Base-by-base conservation (phyloP, 2,888 invertebrate genomes). In the Synergus japonicus region DNA sequence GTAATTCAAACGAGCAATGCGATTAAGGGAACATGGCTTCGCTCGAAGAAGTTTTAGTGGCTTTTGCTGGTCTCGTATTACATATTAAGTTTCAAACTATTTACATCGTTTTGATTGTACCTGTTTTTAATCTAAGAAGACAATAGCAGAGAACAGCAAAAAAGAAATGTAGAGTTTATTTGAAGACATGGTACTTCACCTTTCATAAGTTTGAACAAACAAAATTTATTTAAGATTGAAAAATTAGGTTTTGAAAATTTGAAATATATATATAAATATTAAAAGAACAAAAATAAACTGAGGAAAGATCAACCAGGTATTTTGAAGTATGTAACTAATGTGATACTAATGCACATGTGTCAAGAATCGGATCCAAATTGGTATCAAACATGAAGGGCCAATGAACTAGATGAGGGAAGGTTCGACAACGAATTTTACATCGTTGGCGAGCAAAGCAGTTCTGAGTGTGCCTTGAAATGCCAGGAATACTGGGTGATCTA, bases 11-110 rank as follows among this genome's bases (percentile, higher is more conserved):
- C 81, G 82, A 84, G 78, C 84, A 86, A 88, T 86, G 86, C 84
- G 88, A 89, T 88, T 87, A 88, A 87, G 83, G 63, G 80, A 85
- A 80, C 86, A 81, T 46, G 84, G 85, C 85, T 86, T 86, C 81
- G 76, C 4, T 18, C 44, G 12, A 66, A 66, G 18, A 22, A 22
- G 22, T 22, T 22, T 43, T 44, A n/a, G 43, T 43, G 44, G 66
- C 43, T 66, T 66, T 66, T 66, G 9, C n/a, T 12, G 43, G 18
- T 43, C 18, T 5, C 43, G 44, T 66, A 66, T 66, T 44, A 66
- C 22, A 22, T 22, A 22, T 1, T 22, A 22, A 44, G 66, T 66
- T 66, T 66, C 66, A n/a, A 66, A 18, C n/a, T n/a, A 8, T 54
- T 54, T 54, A 54, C 54, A n/a, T n/a, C n/a, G n/a, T n/a, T 54